A percentile compares a stretch with the other conserved stretches of the same genome.
Conservation (phyloP, 1,140 invertebrate species). For the Pachyrhynchus sulphureomaculatus region DNA sequence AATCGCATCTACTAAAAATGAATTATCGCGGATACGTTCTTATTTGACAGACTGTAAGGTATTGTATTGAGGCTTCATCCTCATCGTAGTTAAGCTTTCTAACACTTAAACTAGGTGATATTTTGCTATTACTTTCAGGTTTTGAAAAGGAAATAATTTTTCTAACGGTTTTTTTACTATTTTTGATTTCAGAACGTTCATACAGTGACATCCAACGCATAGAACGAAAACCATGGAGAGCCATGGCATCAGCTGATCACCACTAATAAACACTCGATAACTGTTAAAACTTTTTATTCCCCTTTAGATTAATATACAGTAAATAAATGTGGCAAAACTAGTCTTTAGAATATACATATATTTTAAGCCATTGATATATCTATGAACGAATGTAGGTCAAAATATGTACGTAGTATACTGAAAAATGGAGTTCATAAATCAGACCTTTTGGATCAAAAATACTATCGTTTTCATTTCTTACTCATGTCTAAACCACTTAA, state of each 20-base stretch:
- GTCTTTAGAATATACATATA: constrained; percentile 3
- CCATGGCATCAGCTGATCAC: constrained; percentile 14
- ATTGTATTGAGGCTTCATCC: too few species aligned
- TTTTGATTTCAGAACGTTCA: constrained; percentile 46
- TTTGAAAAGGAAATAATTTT: too few species aligned
- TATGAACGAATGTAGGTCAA: neutral
- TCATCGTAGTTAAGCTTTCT: too few species aligned
- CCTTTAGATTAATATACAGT: neutral
- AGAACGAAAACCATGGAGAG: constrained; percentile 41
- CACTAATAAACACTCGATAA: constrained; percentile 6
- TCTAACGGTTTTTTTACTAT: neutral
- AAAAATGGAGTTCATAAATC: too few species aligned
- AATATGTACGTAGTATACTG: neutral
- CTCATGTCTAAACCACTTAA: too few species aligned
- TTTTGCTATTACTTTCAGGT: too few species aligned
- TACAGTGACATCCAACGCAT: constrained; percentile 49
- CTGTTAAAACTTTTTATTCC: constrained; percentile 1
- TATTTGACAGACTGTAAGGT: too few species aligned
- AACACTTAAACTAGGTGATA: too few species aligned
- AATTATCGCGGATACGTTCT: too few species aligned
- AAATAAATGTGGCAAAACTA: constrained; percentile 13
- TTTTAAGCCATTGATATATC: neutral
- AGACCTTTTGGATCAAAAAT: too few species aligned
- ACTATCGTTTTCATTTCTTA: too few species aligned
- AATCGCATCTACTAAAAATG: too few species aligned